These are phyloP conservation scores for Hypotaenidia philippensis DNA, from an alignment of 2,797 vertebrate species.

Conservation along the genomic window DNA sequence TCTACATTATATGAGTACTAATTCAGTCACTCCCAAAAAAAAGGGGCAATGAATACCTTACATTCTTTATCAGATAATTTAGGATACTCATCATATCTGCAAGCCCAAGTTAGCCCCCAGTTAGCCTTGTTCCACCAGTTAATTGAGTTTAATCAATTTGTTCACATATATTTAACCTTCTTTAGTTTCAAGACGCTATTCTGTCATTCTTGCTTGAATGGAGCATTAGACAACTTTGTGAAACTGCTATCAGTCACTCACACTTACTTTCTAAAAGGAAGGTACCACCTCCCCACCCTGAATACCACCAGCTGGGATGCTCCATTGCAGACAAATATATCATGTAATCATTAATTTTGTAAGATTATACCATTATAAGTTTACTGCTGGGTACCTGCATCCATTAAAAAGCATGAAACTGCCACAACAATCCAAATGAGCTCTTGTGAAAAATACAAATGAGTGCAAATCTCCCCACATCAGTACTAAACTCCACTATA, in stretches of 20 bases:
- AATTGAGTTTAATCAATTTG: not conserved
- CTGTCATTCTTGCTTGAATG: not conserved
- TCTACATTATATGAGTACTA: not conserved
- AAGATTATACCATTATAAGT: not conserved
- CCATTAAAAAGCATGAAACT: not conserved
- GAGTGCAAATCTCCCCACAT: fast-evolving
- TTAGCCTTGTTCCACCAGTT: not conserved
- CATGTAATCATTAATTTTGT: not conserved
- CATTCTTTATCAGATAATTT: not conserved
- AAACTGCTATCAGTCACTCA: not conserved
- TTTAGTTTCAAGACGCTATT: not conserved
- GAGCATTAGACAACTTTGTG: not conserved
- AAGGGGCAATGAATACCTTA: not conserved
- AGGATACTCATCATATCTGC: not conserved
- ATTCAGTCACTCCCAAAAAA: not conserved
- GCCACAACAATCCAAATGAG: not conserved
- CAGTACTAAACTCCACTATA: not conserved
- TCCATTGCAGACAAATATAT: not conserved
- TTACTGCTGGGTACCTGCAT: not conserved
- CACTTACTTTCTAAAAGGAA: fast-evolving
- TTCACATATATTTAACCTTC: not conserved
- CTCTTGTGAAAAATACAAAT: fast-evolving
- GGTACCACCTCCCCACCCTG: no score
- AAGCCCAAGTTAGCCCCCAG: not conserved
- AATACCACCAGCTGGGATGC: no score